Conservation (phyloP, 2,888 invertebrate genomes). For the Napeogenes inachia region DNA sequence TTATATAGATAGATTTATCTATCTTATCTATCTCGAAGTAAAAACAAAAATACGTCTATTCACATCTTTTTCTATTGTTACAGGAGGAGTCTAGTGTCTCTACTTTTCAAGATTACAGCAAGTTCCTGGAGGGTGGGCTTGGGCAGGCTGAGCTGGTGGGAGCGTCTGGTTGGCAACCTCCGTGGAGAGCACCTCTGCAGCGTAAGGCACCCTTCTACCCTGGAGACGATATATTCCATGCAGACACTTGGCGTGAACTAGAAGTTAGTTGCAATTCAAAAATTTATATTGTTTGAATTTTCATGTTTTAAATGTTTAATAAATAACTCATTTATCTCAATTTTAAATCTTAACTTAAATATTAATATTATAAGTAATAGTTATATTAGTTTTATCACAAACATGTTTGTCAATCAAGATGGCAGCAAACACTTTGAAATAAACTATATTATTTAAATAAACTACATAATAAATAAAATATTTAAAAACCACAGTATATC, state of each 20-base stretch:
- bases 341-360: too few species aligned
- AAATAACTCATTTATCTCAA: too few species aligned
- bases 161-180: constrained; percentile 73
- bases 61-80: constrained; percentile 5
- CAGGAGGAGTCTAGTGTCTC: constrained; percentile 70
- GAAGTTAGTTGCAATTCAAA: constrained; percentile 45
- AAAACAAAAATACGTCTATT: background rate
- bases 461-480: background rate
- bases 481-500: background rate
- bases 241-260: constrained; percentile 71
- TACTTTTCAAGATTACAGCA: constrained; percentile 77
- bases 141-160: constrained; percentile 77
- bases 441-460: background rate
- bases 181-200: constrained; percentile 77
- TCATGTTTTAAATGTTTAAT: too few species aligned
- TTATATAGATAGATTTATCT: background rate
- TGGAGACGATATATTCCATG: constrained; percentile 71
- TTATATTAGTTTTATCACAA: too few species aligned
- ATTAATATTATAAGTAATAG: too few species aligned
- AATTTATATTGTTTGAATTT: too few species aligned
- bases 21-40: background rate
- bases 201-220: constrained; percentile 78
- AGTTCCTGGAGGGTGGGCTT: constrained; percentile 72
- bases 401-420: too few species aligned
- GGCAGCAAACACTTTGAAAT: too few species aligned